Base-by-base conservation (phyloP, 2,888 invertebrate species). In the Odontocolon sp. region DNA sequence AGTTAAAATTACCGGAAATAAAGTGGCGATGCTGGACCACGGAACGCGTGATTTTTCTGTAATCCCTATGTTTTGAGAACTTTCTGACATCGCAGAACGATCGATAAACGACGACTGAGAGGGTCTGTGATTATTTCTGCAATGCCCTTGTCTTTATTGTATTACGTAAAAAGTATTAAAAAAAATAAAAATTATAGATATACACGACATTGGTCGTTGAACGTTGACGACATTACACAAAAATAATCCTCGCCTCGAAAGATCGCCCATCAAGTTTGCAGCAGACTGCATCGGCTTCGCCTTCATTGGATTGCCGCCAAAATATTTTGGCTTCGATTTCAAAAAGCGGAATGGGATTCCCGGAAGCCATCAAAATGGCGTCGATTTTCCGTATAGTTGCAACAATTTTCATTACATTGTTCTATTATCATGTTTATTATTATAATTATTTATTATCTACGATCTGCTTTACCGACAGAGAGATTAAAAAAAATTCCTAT, bases 1-100 rank as follows among this genome's bases (percentile, higher is more conserved):
- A 23, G 8, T 2, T 9, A 47, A 63, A 33, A 33, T 47, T 76
- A 76, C 76, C 76, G 70, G 71, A 63, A 76, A 76, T 1, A 76
- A 54, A 14, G 47, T 56, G 47, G 70, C 66, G 47, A 76, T 76
- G 47, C 67, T 71, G 61, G 4, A 54, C 67, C 38, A 61, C 8
- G 56, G 31, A 21, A n/a, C 31, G 23, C 28, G 33, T 33, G 70
- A 56, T 18, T 63, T 61, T 9, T 71, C 33, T 5, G 56, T 67
- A 42, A 67, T 67, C 47, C 11, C 40, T 23, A 26, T 2, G 28
- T 3, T 45, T 38, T 31, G 61, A 6, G 11, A 23, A 61, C 14
- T 59, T 47, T 23, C 66, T 31, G 70, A 71, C 76, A 76, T 76
- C 11, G 54, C 67, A 50, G 47, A 42, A 67, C 54, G 54, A 71